Conservation (phyloP, 2,888 invertebrate species). For the Trypoxylon attenuatum region DNA sequence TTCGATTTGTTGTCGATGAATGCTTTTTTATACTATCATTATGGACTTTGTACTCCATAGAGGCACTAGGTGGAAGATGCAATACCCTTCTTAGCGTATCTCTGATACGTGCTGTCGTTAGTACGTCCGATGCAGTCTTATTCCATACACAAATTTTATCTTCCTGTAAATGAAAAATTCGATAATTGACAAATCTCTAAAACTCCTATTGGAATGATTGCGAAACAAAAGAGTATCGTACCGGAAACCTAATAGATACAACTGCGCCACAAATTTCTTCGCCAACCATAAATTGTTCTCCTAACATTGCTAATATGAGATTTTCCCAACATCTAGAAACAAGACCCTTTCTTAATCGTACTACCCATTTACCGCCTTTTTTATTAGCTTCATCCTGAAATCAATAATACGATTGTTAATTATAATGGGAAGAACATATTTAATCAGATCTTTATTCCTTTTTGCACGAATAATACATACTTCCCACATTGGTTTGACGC, state of each 20-base stretch:
- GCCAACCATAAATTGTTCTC: constrained; percentile 99
- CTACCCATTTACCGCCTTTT: constrained; percentile 98
- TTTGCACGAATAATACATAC: constrained; percentile 72
- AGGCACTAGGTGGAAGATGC: constrained; percentile 93
- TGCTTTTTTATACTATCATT: constrained; percentile 83
- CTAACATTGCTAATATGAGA: constrained; percentile 97
- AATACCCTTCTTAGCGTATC: constrained; percentile 96
- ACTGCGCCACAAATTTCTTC: constrained; percentile 99
- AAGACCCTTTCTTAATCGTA: constrained; percentile 94
- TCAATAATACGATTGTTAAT: constrained; percentile 1
- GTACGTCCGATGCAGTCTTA: constrained; percentile 92
- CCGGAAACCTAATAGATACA: constrained; percentile 94
- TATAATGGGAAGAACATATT: neutral
- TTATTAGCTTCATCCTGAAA: constrained; percentile 92
- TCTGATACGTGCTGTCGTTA: constrained; percentile 91
- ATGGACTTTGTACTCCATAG: constrained; percentile 95
- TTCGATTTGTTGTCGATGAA: constrained; percentile 51
- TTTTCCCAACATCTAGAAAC: constrained; percentile 99
- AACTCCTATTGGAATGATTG: neutral
- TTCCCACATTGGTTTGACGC: constrained; percentile 99
- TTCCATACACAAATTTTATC: constrained; percentile 98
- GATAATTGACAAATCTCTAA: neutral
- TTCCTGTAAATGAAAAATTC: constrained; percentile 78
- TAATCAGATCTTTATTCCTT: too few species aligned
- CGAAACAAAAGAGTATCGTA: constrained; percentile 63